phyloP scores from a whole-genome alignment of 2,888 invertebrate genomes.

The Oeneis ivallda region DNA sequence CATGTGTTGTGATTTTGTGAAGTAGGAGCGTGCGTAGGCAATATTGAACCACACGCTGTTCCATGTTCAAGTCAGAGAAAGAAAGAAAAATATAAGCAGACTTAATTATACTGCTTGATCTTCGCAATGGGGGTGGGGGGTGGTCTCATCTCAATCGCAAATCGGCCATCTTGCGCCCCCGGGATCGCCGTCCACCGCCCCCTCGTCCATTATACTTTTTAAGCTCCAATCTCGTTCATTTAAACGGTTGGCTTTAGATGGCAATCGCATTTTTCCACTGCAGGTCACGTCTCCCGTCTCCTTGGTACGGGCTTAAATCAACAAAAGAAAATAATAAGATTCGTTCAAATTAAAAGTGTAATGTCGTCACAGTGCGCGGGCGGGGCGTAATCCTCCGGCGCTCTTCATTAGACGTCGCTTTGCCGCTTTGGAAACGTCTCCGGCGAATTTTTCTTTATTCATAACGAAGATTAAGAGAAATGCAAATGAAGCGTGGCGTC shows the following conservation, averaged over 20 bases:
- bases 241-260: constrained; percentile 87
- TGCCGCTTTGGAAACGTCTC: constrained; percentile 70
- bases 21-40: too few relatives aligned
- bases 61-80: not conserved
- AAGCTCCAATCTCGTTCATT: constrained; percentile 87
- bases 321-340: constrained; percentile 86
- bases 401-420: constrained; percentile 74
- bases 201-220: constrained; percentile 86
- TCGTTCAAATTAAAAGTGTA: constrained; percentile 88
- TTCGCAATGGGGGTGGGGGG: constrained; percentile 59
- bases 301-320: constrained; percentile 84
- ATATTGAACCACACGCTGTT: not conserved
- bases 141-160: constrained; percentile 81
- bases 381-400: constrained; percentile 67
- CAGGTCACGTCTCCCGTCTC: constrained; percentile 85
- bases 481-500: constrained; percentile 79
- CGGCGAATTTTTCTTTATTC: constrained; percentile 80
- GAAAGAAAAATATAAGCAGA: constrained; percentile 44
- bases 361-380: constrained; percentile 77
- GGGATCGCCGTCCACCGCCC: constrained; percentile 76
- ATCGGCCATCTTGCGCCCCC: constrained; percentile 81
- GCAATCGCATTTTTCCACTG: constrained; percentile 87
- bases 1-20: too few relatives aligned
- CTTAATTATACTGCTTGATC: constrained; percentile 80
- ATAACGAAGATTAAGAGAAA: constrained; percentile 80